Percentiles rank a stretch among this genome's conserved stretches.
Conservation (phyloP, 2,888 invertebrate species). For the Dryobota labecula region DNA sequence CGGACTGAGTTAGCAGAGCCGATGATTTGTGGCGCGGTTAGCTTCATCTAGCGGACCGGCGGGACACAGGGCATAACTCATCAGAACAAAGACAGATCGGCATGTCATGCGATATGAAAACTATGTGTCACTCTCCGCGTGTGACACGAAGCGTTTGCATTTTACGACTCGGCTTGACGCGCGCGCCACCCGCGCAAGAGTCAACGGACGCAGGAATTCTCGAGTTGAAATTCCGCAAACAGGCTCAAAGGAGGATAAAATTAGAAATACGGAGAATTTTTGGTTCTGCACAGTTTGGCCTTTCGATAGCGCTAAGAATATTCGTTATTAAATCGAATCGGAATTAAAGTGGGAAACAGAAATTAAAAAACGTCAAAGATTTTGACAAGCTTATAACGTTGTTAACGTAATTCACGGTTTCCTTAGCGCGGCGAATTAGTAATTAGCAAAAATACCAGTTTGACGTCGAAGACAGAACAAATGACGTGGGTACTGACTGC, state of each 20-base stretch:
- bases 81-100: slow-evolving; percentile 78
- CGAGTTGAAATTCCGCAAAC: slow-evolving; percentile 67
- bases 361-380: slow-evolving; percentile 9
- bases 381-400: slow-evolving; percentile 17
- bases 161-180: slow-evolving; percentile 63
- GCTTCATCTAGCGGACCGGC: slow-evolving; percentile 80
- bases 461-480: slow-evolving; percentile 32
- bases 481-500: slow-evolving; percentile 29
- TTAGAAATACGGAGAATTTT: slow-evolving; percentile 69
- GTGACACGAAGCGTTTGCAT: slow-evolving; percentile 67
- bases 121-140: slow-evolving; percentile 72
- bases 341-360: slow-evolving; percentile 3
- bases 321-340: slow-evolving; percentile 15
- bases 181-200: slow-evolving; percentile 65
- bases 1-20: slow-evolving; percentile 80
- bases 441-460: slow-evolving; percentile 64
- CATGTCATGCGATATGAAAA: slow-evolving; percentile 68
- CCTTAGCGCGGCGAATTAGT: slow-evolving; percentile 69
- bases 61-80: slow-evolving; percentile 79
- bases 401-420: slow-evolving; percentile 65
- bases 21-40: slow-evolving; percentile 86
- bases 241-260: slow-evolving; percentile 69
- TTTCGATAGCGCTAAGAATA: slow-evolving; percentile 30
- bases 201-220: slow-evolving; percentile 67
- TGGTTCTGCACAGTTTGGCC: slow-evolving; percentile 48